These are phyloP conservation scores for Tiphia femorata DNA, from an alignment of 2,888 invertebrate species.

Conservation along the genomic window DNA sequence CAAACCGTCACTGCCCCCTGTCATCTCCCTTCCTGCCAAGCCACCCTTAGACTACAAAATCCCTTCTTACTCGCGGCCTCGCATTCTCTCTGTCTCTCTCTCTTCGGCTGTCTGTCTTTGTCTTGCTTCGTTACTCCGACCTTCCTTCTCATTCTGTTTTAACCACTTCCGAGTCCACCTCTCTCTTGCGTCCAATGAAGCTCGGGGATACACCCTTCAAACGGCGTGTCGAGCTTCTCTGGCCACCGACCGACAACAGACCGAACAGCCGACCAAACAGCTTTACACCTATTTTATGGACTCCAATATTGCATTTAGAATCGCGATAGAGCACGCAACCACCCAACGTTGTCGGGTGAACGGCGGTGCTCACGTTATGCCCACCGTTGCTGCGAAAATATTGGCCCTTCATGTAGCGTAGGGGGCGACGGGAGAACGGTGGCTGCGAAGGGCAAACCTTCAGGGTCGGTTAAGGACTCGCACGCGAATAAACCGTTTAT, in stretches of 20 bases:
- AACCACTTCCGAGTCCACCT: background rate
- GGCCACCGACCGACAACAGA: constrained; percentile 27
- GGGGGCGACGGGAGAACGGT: too few species aligned
- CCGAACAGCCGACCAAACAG: constrained; percentile 53
- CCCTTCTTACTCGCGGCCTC: too few species aligned
- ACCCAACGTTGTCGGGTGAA: constrained; percentile 21
- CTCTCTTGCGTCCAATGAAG: constrained; percentile 12
- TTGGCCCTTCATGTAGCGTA: constrained; percentile 15
- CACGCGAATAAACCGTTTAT: constrained; percentile 37
- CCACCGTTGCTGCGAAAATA: constrained; percentile 29
- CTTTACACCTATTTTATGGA: constrained; percentile 62
- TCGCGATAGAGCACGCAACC: constrained; percentile 56
- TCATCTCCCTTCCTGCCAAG: background rate
- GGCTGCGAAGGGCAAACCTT: constrained; percentile 24
- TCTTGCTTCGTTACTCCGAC: constrained; percentile 12
- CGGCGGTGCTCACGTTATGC: constrained; percentile 30
- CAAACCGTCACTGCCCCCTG: constrained; percentile 34
- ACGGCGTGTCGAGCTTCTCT: constrained; percentile 26
- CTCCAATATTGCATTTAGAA: constrained; percentile 59
- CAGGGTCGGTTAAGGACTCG: constrained; percentile 32
- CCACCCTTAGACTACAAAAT: constrained; percentile 16
- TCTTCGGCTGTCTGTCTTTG: background rate
- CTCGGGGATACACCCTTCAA: constrained; percentile 34
- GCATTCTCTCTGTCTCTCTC: constrained; percentile 11
- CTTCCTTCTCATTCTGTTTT: constrained; percentile 8